Evolutionary conservation across 2,797 vertebrate genomes (phyloP).

Genomic region (Eospalax fontanierii): DNA sequence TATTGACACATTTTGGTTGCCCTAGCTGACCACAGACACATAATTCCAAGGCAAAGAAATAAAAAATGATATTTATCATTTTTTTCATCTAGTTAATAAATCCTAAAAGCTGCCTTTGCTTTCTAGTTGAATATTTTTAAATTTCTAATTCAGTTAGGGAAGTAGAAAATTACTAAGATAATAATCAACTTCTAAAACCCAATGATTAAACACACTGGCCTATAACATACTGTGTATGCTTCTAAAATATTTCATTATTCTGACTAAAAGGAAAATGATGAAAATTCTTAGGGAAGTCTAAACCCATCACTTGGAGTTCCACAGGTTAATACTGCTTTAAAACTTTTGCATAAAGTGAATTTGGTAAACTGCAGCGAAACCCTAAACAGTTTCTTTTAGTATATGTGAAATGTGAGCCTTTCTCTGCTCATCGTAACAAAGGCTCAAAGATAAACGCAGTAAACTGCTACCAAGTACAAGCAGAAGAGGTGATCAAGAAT

Average conservation of each 20-base stretch:
- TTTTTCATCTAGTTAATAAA: not conserved
- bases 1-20: not conserved
- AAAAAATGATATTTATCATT: not conserved
- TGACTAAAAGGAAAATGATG: not conserved
- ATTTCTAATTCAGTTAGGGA: slow-evolving; percentile 78
- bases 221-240: slow-evolving; percentile 19
- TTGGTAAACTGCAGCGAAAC: not conserved
- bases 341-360: not conserved
- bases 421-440: not conserved
- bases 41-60: not conserved
- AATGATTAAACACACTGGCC: slow-evolving; percentile 63
- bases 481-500: not conserved
- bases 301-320: not conserved
- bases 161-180: slow-evolving; percentile 79
- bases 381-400: not conserved
- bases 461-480: not conserved
- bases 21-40: not conserved
- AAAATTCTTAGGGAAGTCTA: not conserved
- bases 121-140: slow-evolving; percentile 77
- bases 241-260: slow-evolving; percentile 47
- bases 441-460: not conserved
- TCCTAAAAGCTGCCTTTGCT: slow-evolving; percentile 66
- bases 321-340: not conserved
- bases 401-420: not conserved
- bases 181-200: slow-evolving; percentile 53